Base-by-base conservation (phyloP, 2,888 invertebrate species). In the Catocala nupta region DNA sequence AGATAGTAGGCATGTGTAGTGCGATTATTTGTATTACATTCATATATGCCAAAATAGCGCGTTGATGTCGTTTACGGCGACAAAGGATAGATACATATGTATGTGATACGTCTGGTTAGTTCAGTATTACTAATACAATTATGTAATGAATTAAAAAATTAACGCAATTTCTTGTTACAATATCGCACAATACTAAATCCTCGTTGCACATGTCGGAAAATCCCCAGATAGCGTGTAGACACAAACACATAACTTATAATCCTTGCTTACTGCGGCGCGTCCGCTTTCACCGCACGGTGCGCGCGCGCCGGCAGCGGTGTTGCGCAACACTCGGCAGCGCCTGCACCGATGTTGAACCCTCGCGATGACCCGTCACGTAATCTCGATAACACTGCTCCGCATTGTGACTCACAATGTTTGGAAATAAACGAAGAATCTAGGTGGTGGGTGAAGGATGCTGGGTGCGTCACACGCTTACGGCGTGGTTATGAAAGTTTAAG, bases 271-370 rank as follows among this genome's bases (percentile, higher is more conserved):
- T 65, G 58, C 36, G 57, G 43, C 63, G 63, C 68, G 65, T 59
- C 67, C 71, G 73, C 81, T 81, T 82, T 81, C 81, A 71, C 81
- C 68, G 64, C 61, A 65, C 70, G 71, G 60, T 13, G 59, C 36
- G 68, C 68, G 56, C 55, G 42, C 48, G 48, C 42, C 62, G 36
- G 47, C 62, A 51, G 60, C 52, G 61, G 55, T n/a, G 39, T 75
- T 73, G 63, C 66, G 73, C 61, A 71, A 75, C 60, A 59, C 65
- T 55, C 71, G 57, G 9, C 36, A 5, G 11, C 43, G 34, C 33
- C 25, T n/a, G 12, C 7, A 7, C 36, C 36, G 36, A 7, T 9
- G 48, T 33, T 67, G 71, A 72, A 63, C 72, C 65, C 55, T 54
- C 51, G 36, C 56, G 48, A 42, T 67, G 70, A 70, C 70, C 71